Conservation (phyloP, 2,797 vertebrate species). For the Sebastes vulpes region DNA sequence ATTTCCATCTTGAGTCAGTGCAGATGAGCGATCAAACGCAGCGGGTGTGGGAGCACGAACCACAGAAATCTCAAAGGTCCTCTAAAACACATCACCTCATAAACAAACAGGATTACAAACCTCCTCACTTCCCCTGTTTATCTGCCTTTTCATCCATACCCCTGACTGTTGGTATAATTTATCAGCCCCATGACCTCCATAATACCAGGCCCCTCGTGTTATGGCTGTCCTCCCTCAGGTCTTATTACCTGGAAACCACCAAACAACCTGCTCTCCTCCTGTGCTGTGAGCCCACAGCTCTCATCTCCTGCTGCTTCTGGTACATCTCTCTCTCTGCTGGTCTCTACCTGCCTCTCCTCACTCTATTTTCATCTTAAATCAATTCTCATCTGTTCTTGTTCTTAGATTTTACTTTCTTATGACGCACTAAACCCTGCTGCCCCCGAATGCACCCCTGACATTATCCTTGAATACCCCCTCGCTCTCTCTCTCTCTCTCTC, state of each 20-base stretch:
- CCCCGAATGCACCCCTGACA: not conserved
- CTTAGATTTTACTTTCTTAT: not conserved
- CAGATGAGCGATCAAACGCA: not conserved
- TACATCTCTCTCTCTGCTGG: not conserved
- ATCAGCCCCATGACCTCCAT: not conserved
- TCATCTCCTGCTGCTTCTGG: constrained; percentile 6
- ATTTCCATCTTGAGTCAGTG: not conserved
- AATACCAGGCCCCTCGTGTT: not conserved
- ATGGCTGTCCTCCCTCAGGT: constrained; percentile 28
- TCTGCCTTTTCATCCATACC: not conserved
- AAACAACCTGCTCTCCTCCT: constrained; percentile 18
- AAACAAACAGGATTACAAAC: not conserved
- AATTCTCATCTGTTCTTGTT: not conserved
- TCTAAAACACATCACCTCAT: not conserved
- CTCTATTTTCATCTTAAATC: not conserved
- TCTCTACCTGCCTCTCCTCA: not conserved
- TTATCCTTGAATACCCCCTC: not conserved
- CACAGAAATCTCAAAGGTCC: not conserved
- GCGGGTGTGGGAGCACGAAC: not conserved
- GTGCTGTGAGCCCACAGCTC: not conserved
- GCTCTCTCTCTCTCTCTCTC: not conserved
- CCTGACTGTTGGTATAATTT: not conserved
- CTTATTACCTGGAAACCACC: constrained; percentile 57
- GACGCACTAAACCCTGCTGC: not conserved
- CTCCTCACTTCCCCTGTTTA: not conserved